phyloP scores from a whole-genome alignment of 1,140 invertebrate species.

The Phymorhynchus buccinoides region DNA sequence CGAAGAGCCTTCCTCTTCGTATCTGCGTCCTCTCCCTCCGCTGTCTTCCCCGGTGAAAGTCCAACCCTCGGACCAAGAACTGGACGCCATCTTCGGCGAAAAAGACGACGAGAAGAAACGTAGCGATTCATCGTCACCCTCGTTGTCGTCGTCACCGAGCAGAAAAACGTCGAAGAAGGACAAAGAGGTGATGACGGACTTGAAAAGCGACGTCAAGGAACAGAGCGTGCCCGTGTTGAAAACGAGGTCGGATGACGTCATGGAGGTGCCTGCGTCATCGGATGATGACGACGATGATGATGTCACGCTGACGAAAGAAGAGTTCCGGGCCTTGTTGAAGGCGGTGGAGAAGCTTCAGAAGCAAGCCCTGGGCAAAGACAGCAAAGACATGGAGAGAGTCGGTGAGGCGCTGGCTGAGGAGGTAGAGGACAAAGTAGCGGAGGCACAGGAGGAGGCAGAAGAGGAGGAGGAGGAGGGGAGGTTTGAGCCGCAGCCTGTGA shows the following conservation, averaged over 20 bases:
- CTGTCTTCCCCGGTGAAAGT: neutral
- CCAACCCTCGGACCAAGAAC: neutral
- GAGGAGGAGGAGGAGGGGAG: neutral
- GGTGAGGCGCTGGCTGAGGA: neutral
- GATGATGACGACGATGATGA: neutral
- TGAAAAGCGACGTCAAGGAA: neutral
- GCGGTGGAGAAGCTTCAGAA: constrained; percentile 49
- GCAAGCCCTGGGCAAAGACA: constrained; percentile 9
- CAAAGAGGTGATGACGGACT: neutral
- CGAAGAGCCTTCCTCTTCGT: neutral
- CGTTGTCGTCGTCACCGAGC: neutral
- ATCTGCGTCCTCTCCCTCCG: neutral
- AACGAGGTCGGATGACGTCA: constrained; percentile 11
- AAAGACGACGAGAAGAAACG: neutral
- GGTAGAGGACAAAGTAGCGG: constrained; percentile 19
- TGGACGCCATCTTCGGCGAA: constrained; percentile 8
- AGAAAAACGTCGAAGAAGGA: constrained; percentile 1
- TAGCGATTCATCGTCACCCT: too few species aligned
- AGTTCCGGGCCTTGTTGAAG: constrained; percentile 45
- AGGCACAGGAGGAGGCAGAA: constrained; percentile 1
- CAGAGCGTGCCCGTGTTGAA: neutral
- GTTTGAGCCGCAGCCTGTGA: constrained; percentile 22
- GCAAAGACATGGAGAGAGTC: constrained; percentile 14
- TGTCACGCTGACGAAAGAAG: constrained; percentile 46
- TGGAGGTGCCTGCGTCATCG: constrained; percentile 1